These are phyloP conservation scores for Darevskia mixta DNA, from an alignment of 2,797 vertebrate species.

Conservation along the genomic window DNA sequence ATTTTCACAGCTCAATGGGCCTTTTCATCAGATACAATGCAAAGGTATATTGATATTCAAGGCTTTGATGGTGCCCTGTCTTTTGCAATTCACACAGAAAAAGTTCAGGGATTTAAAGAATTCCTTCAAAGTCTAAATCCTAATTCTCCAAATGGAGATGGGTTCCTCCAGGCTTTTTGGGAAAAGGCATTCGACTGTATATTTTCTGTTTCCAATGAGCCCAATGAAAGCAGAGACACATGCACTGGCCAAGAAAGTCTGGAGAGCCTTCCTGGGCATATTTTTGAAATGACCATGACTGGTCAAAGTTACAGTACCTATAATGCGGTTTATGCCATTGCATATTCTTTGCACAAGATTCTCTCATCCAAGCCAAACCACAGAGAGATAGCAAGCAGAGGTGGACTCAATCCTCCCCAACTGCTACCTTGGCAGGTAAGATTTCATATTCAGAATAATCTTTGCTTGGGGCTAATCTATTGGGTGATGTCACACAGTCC, in stretches of 20 bases:
- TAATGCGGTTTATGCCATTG: not conserved
- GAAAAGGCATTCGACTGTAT: not conserved
- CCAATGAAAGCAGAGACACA: too few relatives aligned
- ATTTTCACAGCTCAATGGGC: conserved; percentile 26
- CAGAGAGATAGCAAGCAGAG: too few relatives aligned
- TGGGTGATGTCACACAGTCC: too few relatives aligned
- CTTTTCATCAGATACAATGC: conserved; percentile 7
- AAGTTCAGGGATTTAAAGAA: not conserved
- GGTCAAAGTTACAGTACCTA: conserved; percentile 7
- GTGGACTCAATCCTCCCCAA: not conserved
- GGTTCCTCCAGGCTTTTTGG: not conserved
- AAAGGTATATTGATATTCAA: not conserved
- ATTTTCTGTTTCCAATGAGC: not conserved
- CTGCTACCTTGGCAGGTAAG: too few relatives aligned
- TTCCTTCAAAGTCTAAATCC: not conserved
- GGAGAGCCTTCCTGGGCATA: not conserved
- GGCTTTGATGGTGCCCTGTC: conserved; percentile 6
- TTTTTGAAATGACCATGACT: conserved; percentile 28
- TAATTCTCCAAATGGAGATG: not conserved
- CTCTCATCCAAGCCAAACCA: too few relatives aligned
- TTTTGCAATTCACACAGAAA: not conserved
- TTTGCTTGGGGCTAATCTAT: too few relatives aligned
- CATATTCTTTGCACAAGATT: not conserved
- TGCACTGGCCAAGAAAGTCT: not conserved
- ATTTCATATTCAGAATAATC: too few relatives aligned